Evolutionary conservation across 2,113 vertebrate genomes (phyloP), one percentile per base, ranked within the genome.

Genomic region (Nyctereutes procyonoides): DNA sequence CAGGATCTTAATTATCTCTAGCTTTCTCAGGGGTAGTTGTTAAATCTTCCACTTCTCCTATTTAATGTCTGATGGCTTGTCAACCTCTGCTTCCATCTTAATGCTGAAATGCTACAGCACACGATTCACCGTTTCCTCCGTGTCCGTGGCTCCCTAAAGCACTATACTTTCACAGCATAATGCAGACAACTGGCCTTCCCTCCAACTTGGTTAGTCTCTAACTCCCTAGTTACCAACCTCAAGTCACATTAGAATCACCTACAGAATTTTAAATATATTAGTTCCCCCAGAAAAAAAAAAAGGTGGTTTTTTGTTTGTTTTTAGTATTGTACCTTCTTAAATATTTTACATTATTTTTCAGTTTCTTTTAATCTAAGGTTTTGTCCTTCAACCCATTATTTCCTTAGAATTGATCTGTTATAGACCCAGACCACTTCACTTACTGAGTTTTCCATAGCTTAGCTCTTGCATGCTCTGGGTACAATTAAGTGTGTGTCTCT

Each of bases 1-100:
- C 53, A 86, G 77, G 60, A 48, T 94, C 16, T 63, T 91, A 83
- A 88, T 94, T n/a, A 88, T 76, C 38, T 88, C 76, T 60, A 43
- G 24, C 22, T 74, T 90, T 62, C 65, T 91, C 74, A 74, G 53
- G 15, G 56, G 24, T 86, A n/a, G 56, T 76, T 83, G 28, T 67
- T 43, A 73, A 76, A 86, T 69, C 48, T 69, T 65, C 58, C 38
- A 60, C 74, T 87, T 88, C 63, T 60, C 51, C n/a, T 74, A 48
- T 73, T 76, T 85, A 43, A 82, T 62, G 4, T 67, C 76, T 87
- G 22, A 87, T 56, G 53, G 7, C 15, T 48, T 63, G 32, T 80
- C 74, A 53, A 38, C 32, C 48, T 73, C 48, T 65, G n/a, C 81
- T 93, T 67, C 53, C 26, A 9, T 71, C 43, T 76, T 77, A n/a